Conservation (phyloP, 1,140 invertebrate genomes). For the Drosophila guanche region DNA sequence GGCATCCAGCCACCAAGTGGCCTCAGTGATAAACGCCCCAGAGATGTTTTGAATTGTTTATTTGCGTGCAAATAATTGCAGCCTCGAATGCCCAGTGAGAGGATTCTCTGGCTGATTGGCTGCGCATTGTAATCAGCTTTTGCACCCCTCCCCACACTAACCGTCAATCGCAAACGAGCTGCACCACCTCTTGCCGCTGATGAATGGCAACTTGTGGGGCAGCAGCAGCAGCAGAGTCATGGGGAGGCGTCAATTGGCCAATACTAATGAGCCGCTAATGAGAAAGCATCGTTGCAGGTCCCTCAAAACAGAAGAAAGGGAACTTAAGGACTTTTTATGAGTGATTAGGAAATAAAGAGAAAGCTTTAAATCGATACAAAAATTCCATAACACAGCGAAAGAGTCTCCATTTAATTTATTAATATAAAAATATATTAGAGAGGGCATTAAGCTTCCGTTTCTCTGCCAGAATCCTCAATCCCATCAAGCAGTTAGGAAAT, state of each 20-base stretch:
- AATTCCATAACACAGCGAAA: too few species aligned
- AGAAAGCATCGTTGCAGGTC: constrained; percentile 62
- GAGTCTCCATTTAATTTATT: too few species aligned
- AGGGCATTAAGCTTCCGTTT: too few species aligned
- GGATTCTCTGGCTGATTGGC: constrained; percentile 55
- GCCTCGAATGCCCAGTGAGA: constrained; percentile 9
- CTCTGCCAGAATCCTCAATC: background rate
- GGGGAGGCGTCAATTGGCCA: constrained; percentile 61
- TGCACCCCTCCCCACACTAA: background rate
- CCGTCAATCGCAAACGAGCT: too few species aligned
- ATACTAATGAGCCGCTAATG: constrained; percentile 76
- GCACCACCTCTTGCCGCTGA: too few species aligned
- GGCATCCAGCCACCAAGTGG: constrained; percentile 10
- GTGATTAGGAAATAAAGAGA: too few species aligned
- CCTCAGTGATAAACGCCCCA: constrained; percentile 72
- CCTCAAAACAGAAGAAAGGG: constrained; percentile 4
- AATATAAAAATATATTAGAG: too few species aligned
- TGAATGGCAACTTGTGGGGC: too few species aligned
- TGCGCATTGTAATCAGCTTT: constrained; percentile 65
- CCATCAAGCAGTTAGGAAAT: constrained; percentile 16
- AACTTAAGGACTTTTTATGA: background rate
- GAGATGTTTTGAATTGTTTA: constrained; percentile 76
- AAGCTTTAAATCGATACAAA: too few species aligned
- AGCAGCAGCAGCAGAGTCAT: constrained; percentile 35
- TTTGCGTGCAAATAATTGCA: constrained; percentile 77